Percentiles rank a stretch among this genome's conserved stretches.
phyloP scores from a whole-genome alignment of 2,888 invertebrate genomes.

The Chromoteleia sp. region DNA sequence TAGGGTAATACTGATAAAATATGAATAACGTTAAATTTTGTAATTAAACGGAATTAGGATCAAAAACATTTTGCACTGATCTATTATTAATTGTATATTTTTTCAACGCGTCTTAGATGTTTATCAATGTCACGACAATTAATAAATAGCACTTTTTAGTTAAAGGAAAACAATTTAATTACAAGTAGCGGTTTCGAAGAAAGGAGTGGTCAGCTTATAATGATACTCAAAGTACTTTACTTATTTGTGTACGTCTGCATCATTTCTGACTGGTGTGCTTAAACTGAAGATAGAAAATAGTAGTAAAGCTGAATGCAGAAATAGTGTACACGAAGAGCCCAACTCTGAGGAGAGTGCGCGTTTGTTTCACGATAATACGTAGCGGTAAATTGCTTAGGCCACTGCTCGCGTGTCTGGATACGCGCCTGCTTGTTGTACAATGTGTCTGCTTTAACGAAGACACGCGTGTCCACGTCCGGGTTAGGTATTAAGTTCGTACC shows the following conservation, averaged over 20 bases:
- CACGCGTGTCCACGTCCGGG: slow-evolving; percentile 65
- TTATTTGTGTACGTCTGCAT: slow-evolving; percentile 47
- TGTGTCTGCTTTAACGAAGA: slow-evolving; percentile 60
- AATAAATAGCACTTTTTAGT: slow-evolving; percentile 12
- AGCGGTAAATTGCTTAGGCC: slow-evolving; percentile 70
- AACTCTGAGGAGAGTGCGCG: slow-evolving; percentile 23
- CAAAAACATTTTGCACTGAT: too few relatives aligned
- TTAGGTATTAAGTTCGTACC: slow-evolving; percentile 28
- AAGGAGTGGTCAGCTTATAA: slow-evolving; percentile 43
- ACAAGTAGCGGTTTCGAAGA: slow-evolving; percentile 42
- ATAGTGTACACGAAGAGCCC: slow-evolving; percentile 16
- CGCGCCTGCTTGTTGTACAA: slow-evolving; percentile 54
- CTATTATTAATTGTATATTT: too few relatives aligned
- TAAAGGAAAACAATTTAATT: slow-evolving; percentile 44
- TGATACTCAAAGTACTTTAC: slow-evolving; percentile 46
- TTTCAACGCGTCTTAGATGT: too few relatives aligned
- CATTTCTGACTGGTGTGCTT: slow-evolving; percentile 47
- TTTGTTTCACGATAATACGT: slow-evolving; percentile 68
- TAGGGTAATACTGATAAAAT: too few relatives aligned
- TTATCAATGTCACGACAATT: slow-evolving; percentile 19
- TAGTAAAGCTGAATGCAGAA: slow-evolving; percentile 35
- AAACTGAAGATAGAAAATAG: slow-evolving; percentile 53
- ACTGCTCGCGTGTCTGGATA: slow-evolving; percentile 67
- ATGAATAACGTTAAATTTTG: too few relatives aligned
- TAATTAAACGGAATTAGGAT: too few relatives aligned